phyloP scores from a whole-genome alignment of 2,888 invertebrate genomes.

The Phoenoteleia sp. region DNA sequence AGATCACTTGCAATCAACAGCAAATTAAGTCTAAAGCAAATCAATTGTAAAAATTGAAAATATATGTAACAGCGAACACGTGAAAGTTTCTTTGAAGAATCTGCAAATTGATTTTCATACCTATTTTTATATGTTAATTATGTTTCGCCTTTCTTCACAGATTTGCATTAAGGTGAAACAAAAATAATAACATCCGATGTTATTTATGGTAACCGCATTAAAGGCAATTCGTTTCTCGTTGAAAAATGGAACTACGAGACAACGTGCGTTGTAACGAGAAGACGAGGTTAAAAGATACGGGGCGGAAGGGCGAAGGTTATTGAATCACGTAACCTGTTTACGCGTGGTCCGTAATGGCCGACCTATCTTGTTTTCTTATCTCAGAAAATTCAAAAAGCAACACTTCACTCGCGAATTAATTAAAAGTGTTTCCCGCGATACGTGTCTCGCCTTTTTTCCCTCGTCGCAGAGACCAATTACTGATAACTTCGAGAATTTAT shows the following conservation, averaged over 20 bases:
- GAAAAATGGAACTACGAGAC: slow-evolving; percentile 29
- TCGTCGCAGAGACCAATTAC: background rate
- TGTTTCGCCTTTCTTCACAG: no score
- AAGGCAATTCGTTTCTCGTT: slow-evolving; percentile 17
- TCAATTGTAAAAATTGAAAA: no score
- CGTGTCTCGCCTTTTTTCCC: background rate
- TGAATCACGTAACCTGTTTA: slow-evolving; percentile 80
- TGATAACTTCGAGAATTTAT: slow-evolving; percentile 18
- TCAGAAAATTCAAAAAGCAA: slow-evolving; percentile 45
- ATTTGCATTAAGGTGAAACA: background rate
- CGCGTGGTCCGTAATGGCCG: slow-evolving; percentile 71
- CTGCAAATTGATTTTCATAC: no score
- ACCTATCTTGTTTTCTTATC: slow-evolving; percentile 65
- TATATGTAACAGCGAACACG: no score
- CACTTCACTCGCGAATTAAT: slow-evolving; percentile 43
- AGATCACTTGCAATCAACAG: no score
- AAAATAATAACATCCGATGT: slow-evolving; percentile 8
- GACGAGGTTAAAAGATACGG: slow-evolving; percentile 50
- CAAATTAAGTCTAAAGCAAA: no score
- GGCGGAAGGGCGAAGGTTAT: slow-evolving; percentile 71
- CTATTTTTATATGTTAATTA: no score
- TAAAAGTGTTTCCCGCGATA: slow-evolving; percentile 33
- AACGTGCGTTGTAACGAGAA: slow-evolving; percentile 54
- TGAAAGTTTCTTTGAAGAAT: no score
- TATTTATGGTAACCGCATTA: slow-evolving; percentile 34